phyloP scores from a whole-genome alignment of 2,113 vertebrate species.

The Phylloscopus trochiloides region DNA sequence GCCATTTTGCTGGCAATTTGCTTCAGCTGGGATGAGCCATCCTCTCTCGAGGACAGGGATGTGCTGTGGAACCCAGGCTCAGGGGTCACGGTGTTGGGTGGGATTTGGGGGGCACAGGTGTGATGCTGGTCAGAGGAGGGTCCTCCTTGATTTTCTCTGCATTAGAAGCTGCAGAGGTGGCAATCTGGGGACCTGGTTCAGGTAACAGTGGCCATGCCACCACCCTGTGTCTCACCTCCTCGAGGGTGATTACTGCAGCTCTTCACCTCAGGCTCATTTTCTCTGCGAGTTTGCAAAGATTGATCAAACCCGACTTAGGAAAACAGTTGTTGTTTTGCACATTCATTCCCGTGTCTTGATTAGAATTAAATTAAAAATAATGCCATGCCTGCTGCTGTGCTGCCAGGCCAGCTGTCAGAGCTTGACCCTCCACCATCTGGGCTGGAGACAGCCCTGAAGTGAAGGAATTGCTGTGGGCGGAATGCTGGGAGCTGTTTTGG shows the following conservation, averaged over 20 bases:
- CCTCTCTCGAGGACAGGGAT: background rate
- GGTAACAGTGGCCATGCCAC: fast-evolving
- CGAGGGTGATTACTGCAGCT: fast-evolving
- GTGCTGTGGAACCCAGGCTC: background rate
- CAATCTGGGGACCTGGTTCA: background rate
- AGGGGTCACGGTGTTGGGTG: fast-evolving
- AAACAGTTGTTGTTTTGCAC: slow-evolving; percentile 31
- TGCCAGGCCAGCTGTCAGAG: slow-evolving; percentile 14
- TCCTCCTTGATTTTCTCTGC: background rate
- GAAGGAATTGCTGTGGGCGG: fast-evolving
- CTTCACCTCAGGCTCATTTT: background rate
- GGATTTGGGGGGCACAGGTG: no score
- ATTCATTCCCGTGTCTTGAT: background rate
- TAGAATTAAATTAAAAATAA: slow-evolving; percentile 38
- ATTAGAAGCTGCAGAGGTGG: background rate
- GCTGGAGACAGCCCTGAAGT: background rate
- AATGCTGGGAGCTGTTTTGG: background rate
- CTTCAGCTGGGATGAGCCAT: background rate
- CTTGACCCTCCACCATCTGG: slow-evolving; percentile 30
- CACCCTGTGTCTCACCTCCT: background rate
- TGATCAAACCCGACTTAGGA: background rate
- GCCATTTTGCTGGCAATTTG: background rate
- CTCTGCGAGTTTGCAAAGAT: background rate
- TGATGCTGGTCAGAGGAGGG: background rate
- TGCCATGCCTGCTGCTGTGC: slow-evolving; percentile 8